Evolutionary conservation across 2,888 invertebrate genomes (phyloP), one percentile per base, ranked within the genome.

Genomic region (Andricus curvator): DNA sequence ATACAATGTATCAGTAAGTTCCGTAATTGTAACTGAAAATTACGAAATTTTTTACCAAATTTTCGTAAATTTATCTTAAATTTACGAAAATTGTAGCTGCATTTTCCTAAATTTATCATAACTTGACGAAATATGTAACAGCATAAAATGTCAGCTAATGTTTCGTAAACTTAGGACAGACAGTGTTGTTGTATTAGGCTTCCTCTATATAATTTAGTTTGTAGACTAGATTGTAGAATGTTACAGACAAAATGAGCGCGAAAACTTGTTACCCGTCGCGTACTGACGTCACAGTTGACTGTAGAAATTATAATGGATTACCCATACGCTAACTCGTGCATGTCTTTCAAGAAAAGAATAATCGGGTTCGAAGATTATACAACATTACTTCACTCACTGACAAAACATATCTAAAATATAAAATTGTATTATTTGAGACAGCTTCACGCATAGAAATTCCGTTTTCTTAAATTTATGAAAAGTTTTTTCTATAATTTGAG

Each of bases 251-350:
- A 60, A 60, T 60, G 60, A 6, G 22, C 60, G 22, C 60, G 22
- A 11, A 60, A 60, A 60, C 22, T 22, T 22, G 60, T 60, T 22
- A 22, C 60, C 64, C 29, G 29, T 29, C 3, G 4, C 29, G 29
- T 67, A 79, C 79, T 85, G 88, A 89, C 89, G 89, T 90, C 88
- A 89, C 82, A 79, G 85, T 88, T 87, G 88, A 87, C 85, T 83
- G 85, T 85, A 86, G 85, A 80, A 88, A 89, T 89, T 87, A 86
- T 87, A 84, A 82, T 85, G 83, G 81, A 84, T 86, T 85, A 86
- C 84, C 84, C 83, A 85, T 77, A 83, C 85, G 82, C 77, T 86
- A 87, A 17, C 33, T 29, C 67, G 29, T 22, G 37, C 67, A 29
- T 20, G 8, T 67, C 29, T 67, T 25, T 25, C 13, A 17, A 37